Conservation (phyloP, 2,113 vertebrate species). For the Speoplatyrhinus poulsoni region DNA sequence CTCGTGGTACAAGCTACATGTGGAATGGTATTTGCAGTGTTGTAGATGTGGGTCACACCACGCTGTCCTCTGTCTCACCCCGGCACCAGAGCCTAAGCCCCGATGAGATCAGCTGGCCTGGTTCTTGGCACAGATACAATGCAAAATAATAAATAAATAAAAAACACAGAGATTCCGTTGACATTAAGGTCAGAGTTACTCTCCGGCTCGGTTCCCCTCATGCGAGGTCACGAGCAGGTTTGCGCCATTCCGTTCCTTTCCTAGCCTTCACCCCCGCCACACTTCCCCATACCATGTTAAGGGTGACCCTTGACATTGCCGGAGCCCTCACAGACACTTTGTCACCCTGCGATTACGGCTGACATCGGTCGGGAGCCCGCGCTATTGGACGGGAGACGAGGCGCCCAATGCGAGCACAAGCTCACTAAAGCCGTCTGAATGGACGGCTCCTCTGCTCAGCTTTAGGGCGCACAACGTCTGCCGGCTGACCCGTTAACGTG, state of each 20-base stretch:
- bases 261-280: neutral
- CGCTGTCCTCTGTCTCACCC: slow-evolving; percentile 74
- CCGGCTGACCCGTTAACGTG: neutral
- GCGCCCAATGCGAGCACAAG: neutral
- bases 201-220: slow-evolving; percentile 47
- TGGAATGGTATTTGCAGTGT: slow-evolving; percentile 35
- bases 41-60: slow-evolving; percentile 69
- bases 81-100: slow-evolving; percentile 63
- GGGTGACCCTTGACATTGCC: slow-evolving; percentile 4
- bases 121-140: slow-evolving; percentile 43
- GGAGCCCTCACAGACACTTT: slow-evolving; percentile 21
- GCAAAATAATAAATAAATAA: slow-evolving; percentile 41
- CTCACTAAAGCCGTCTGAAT: slow-evolving; percentile 7
- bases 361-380: slow-evolving; percentile 31
- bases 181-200: slow-evolving; percentile 62
- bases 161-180: slow-evolving; percentile 69
- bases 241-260: neutral
- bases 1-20: slow-evolving; percentile 60
- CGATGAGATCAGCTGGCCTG: slow-evolving; percentile 74
- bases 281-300: neutral
- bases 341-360: slow-evolving; percentile 40
- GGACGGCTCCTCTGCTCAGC: neutral
- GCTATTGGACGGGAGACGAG: neutral
- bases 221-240: neutral
- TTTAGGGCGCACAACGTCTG: neutral